Evolutionary conservation across 2,113 vertebrate genomes (phyloP).

Genomic region (Semnopithecus entellus): DNA sequence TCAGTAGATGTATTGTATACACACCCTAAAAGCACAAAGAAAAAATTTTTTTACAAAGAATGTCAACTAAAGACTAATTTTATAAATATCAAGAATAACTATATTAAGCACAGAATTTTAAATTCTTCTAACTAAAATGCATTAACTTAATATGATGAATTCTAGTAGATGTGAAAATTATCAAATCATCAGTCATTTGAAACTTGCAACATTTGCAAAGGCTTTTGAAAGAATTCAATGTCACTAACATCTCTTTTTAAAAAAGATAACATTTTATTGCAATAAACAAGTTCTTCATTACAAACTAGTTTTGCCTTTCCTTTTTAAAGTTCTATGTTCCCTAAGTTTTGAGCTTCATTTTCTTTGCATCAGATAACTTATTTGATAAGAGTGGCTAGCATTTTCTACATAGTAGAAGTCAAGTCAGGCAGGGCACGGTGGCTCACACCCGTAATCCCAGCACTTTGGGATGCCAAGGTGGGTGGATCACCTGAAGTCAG

Average conservation of each 20-base stretch:
- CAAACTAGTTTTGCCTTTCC: background rate
- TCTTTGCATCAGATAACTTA: background rate
- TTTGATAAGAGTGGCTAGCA: background rate
- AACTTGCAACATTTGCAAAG: background rate
- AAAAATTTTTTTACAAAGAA: background rate
- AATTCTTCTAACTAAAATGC: constrained; percentile 17
- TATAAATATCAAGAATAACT: background rate
- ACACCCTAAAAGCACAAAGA: background rate
- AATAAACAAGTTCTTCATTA: background rate
- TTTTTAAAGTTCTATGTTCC: background rate
- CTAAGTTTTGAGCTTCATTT: background rate
- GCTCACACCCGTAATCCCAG: no score
- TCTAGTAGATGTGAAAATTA: background rate
- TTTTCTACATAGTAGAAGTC: background rate
- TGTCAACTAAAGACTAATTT: background rate
- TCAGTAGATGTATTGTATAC: background rate
- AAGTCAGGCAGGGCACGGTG: background rate
- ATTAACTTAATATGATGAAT: constrained; percentile 7
- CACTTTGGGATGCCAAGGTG: no score
- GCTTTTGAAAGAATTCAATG: background rate
- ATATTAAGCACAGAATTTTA: background rate
- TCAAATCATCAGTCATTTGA: background rate
- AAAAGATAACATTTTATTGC: background rate
- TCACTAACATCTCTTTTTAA: background rate
- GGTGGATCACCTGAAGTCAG: no score